Percentiles rank a stretch among this genome's conserved stretches.
These are phyloP conservation scores for Caranx melampygus DNA, from an alignment of 2,113 vertebrate species.

Conservation along the genomic window DNA sequence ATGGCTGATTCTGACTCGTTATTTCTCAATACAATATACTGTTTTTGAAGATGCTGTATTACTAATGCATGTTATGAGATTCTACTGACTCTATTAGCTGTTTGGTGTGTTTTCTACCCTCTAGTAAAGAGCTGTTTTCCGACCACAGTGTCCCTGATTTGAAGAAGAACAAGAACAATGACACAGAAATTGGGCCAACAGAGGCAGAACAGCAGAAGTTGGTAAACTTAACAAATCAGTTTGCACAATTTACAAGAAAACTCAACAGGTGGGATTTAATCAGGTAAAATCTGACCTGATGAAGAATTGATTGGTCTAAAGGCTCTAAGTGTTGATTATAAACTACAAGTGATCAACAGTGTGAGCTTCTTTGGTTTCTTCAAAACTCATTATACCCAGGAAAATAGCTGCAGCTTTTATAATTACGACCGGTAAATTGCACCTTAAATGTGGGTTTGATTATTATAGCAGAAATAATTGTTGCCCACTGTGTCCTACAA, in stretches of 20 bases:
- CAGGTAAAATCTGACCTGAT: not conserved
- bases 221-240: too few species aligned
- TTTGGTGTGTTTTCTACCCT: not conserved
- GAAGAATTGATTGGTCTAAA: not conserved
- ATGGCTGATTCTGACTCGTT: not conserved
- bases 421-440: not conserved
- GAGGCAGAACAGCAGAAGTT: too few species aligned
- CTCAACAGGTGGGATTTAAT: not conserved
- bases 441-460: not conserved
- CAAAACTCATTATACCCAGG: not conserved
- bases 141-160: not conserved
- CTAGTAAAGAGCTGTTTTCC: not conserved
- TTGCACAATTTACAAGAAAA: too few species aligned
- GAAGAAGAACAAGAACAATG: not conserved
- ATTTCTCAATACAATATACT: not conserved
- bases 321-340: not conserved
- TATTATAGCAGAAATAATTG: not conserved
- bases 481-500: constrained; percentile 1
- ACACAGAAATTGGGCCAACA: too few species aligned
- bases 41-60: not conserved
- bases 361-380: not conserved
- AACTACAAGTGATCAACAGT: not conserved
- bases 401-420: not conserved
- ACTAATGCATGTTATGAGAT: not conserved
- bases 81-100: too few species aligned